Base-by-base conservation (phyloP, 2,113 vertebrate species). In the Megaceryle torquata region DNA sequence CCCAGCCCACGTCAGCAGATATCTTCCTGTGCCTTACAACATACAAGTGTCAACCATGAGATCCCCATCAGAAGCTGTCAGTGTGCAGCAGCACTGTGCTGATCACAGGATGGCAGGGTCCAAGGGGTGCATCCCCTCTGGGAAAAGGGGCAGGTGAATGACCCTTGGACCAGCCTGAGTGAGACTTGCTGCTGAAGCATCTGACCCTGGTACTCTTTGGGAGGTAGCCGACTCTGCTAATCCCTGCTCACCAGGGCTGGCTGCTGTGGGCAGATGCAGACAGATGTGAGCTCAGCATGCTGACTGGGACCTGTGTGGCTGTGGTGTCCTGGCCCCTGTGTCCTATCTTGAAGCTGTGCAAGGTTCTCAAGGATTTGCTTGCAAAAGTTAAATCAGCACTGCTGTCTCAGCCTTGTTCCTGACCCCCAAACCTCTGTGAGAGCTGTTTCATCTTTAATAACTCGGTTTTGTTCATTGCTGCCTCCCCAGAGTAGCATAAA, bases 361-460 rank as follows among this genome's bases (percentile, higher is more conserved):
- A 86, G 6, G 35, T 56, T 11, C 29, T 81, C 28, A 54, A 86
- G 59, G 79, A 25, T 70, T 94, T 3, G 1, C 61, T 68, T 80
- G 22, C 25, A 10, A 9, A 82, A 53, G 57, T 35, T 88, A 72
- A 75, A 75, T 56, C 41, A 29, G 9, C 24, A 14, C 28, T 67
- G 53, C 56, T 75, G n/a, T 43, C 50, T 93, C 70, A 88, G 74
- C 84, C 51, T 85, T 82, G 26, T 79, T 80, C 57, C 60, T 6
- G 56, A 59, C 51, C 39, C 53, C 24, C 19, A 65, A 75, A 89
- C 28, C 33, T 85, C 54, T 60, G 72, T 20, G 39, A 67, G 77
- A 91, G 37, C 31, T 67, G 22, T 75, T 84, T 68, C 37, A 46
- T 88, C 56, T 74, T 68, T 93, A 79, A 48, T 92, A 96, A 94